Evolutionary conservation across 2,797 vertebrate species (phyloP).

Genomic region (Potorous gilbertii): DNA sequence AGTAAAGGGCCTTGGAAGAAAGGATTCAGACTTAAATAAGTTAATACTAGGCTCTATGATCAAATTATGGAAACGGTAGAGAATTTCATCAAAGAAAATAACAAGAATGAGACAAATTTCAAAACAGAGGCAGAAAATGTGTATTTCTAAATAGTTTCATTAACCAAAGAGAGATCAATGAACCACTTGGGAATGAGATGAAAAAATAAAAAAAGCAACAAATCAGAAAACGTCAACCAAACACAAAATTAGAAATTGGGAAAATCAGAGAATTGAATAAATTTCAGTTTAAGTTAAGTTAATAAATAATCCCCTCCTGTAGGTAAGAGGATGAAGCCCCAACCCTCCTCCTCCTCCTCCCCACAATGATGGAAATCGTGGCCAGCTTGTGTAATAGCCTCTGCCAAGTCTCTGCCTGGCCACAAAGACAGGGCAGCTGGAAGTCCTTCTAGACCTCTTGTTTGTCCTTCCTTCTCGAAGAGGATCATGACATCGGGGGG

Average conservation of each 20-base stretch:
- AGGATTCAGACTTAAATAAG: neutral
- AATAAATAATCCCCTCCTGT: neutral
- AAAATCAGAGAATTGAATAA: neutral
- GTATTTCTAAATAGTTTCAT: neutral
- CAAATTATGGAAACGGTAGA: neutral
- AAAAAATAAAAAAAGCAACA: neutral
- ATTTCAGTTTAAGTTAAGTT: neutral
- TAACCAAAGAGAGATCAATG: neutral
- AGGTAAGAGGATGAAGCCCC: neutral
- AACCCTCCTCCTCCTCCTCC: neutral
- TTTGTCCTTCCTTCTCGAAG: no score
- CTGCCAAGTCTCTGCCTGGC: neutral
- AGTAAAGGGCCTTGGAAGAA: neutral
- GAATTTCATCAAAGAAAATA: neutral
- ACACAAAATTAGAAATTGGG: neutral
- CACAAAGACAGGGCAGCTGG: neutral
- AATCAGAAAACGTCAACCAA: neutral
- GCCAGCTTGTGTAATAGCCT: neutral
- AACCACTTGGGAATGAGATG: neutral
- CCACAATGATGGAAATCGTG: neutral
- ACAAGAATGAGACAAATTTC: neutral
- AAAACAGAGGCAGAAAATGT: neutral
- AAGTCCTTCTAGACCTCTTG: no score
- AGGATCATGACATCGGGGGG: no score
- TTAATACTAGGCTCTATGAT: neutral